Evolutionary conservation across 2,113 vertebrate genomes (phyloP), one percentile per base, ranked within the genome.

Genomic region (Plotosus lineatus): DNA sequence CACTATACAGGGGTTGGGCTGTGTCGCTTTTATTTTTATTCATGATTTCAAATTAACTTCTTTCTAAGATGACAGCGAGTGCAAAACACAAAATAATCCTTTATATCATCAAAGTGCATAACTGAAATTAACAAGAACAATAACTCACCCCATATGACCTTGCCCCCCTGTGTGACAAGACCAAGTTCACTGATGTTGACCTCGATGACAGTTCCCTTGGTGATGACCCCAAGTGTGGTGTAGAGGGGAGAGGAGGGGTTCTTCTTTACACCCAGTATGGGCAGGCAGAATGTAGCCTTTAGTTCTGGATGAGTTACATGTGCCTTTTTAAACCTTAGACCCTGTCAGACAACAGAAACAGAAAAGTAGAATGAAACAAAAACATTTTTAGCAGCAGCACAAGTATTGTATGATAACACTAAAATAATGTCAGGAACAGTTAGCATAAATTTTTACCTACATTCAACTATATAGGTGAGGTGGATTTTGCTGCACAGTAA

Each of bases 261-360:
- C 92, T 99, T 99, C 88, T 99, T 99, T 28, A 99, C 98, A 14
- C 97, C 96, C 60, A 99, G 95, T 87, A 99, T 98, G 80, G 98
- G 97, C 0, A 99, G 91, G 82, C 96, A 97, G 91, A 99, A 99
- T 0, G 97, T 99, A 75, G 98, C 97, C 90, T 99, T 99, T 82
- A 99, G 94, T 89, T 99, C 98, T 44, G 98, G 98, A 84, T 99
- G 98, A 28, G 98, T 99, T 83, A 98, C 96, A 0, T 98, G 97
- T 42, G 97, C 97, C 85, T 98, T 98, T 90, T 99, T 99, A 90
- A 98, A 98, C 83, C 97, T 95, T 74, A 99, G 93, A 80, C 97
- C 97, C 98, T 98, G 50, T 60, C 80, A 17, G 86, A 0, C 78
- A 46, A 26, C 85, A 75, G 1, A 3, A 66, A 38, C 11, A 15